Base-by-base conservation (phyloP, 1,140 invertebrate genomes). In the Heliconius himera region DNA sequence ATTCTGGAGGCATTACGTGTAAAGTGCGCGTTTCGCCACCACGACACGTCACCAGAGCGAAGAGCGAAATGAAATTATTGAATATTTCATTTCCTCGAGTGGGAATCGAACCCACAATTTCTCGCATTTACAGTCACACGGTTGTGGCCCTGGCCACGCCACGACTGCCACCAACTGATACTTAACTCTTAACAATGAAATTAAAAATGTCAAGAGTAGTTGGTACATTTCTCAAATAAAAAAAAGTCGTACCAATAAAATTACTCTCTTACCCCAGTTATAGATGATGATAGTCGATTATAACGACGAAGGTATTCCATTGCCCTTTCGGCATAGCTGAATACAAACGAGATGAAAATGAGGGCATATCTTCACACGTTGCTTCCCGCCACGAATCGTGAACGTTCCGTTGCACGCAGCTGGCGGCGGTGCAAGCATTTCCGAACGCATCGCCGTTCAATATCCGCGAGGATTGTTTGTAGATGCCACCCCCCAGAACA, bases 381-480 rank as follows among this genome's bases (percentile, higher is more conserved):
- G 82, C 84, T 85, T 85, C 77, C 78, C 80, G 88, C 86, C 84
- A 87, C 86, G 87, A 85, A 85, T 87, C 83, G 88, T 87, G 84
- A 84, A 81, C 74, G 84, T 81, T 85, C 89, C 87, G 80, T 83
- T 87, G 87, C 84, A 91, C 88, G 90, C 91, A 89, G 87, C 87
- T 88, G 85, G 81, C 87, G 85, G 83, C 89, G 84, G 84, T 91
- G 91, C 91, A 83, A 76, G 80, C 81, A 91, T 93, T 92, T 93
- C 91, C 92, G 88, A 93, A 93, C 92, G 90, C 92, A 93, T 91
- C 86, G 85, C 83, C 91, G 91, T 91, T 93, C 90, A 91, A 93
- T 91, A 92, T 91, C 91, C 92, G 90, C 89, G 87, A 87, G 89
- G 88, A 93, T 93, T 92, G 92, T 93, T 91, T 92, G 91, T 87